phyloP scores from a whole-genome alignment of 2,113 vertebrate genomes.

The Scolopax mira region DNA sequence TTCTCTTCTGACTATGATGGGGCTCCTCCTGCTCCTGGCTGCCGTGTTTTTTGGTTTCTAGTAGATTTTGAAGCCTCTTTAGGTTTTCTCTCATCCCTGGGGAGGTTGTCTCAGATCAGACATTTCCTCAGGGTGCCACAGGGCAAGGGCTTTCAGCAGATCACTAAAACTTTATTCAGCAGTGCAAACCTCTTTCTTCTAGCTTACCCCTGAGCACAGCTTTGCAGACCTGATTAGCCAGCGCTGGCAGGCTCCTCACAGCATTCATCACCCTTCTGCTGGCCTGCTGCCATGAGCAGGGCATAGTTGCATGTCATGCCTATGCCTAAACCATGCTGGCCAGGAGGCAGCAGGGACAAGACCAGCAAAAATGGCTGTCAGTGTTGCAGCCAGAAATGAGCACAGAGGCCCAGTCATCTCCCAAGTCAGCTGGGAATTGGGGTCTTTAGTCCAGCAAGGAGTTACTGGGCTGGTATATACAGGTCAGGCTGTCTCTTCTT shows the following conservation, averaged over 20 bases:
- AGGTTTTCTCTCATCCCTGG: background rate
- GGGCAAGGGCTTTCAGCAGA: background rate
- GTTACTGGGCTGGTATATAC: background rate
- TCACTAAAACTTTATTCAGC: background rate
- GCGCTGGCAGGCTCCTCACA: background rate
- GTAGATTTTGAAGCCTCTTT: background rate
- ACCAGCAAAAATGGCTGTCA: background rate
- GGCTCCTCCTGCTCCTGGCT: conserved; percentile 61
- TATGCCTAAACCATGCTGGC: accelerated
- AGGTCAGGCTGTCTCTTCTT: background rate
- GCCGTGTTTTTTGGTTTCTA: conserved; percentile 56
- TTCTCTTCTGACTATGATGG: conserved; percentile 12
- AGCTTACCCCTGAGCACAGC: background rate
- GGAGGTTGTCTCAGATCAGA: background rate
- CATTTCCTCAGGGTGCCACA: accelerated
- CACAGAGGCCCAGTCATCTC: background rate
- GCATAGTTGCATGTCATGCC: accelerated
- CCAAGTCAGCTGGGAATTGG: accelerated
- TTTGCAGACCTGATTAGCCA: background rate
- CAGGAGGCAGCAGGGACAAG: background rate
- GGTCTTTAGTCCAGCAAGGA: background rate
- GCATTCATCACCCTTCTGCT: background rate
- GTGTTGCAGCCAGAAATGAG: background rate
- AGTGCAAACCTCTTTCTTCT: background rate
- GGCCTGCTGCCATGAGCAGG: background rate